phyloP scores from a whole-genome alignment of 2,113 vertebrate species.

The Corvus moneduloides region DNA sequence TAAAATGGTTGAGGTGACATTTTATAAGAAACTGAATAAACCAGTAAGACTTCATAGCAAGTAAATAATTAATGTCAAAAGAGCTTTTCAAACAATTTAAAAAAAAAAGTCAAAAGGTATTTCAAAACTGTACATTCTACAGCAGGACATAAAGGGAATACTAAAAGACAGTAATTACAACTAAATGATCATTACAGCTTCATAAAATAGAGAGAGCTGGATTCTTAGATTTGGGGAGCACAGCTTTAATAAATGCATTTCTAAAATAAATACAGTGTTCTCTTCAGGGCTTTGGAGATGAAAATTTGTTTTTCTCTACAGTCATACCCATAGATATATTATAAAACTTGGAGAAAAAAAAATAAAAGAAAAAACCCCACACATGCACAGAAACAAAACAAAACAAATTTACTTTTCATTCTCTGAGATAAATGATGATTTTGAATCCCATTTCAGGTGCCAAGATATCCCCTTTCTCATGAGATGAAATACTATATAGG shows the following conservation, averaged over 20 bases:
- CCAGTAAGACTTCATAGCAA: neutral
- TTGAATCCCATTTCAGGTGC: neutral
- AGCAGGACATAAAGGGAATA: neutral
- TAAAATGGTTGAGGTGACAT: neutral
- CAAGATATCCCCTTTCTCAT: neutral
- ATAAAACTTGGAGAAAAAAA: neutral
- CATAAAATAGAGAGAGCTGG: neutral
- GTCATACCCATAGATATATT: neutral
- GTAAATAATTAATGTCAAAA: neutral
- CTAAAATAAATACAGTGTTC: neutral
- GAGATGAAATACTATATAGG: neutral
- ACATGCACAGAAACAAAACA: neutral
- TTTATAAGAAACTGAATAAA: neutral
- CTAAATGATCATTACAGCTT: neutral
- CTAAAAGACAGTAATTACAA: neutral
- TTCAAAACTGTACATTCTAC: neutral
- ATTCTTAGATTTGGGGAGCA: neutral
- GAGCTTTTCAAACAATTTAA: neutral
- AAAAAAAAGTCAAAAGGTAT: neutral
- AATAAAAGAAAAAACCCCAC: rapidly evolving
- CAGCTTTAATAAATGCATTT: neutral
- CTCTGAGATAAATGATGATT: neutral
- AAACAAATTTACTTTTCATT: neutral
- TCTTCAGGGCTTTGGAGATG: neutral
- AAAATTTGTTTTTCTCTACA: neutral